phyloP scores from a whole-genome alignment of 2,888 invertebrate species.

The Alviniconcha strummeri region DNA sequence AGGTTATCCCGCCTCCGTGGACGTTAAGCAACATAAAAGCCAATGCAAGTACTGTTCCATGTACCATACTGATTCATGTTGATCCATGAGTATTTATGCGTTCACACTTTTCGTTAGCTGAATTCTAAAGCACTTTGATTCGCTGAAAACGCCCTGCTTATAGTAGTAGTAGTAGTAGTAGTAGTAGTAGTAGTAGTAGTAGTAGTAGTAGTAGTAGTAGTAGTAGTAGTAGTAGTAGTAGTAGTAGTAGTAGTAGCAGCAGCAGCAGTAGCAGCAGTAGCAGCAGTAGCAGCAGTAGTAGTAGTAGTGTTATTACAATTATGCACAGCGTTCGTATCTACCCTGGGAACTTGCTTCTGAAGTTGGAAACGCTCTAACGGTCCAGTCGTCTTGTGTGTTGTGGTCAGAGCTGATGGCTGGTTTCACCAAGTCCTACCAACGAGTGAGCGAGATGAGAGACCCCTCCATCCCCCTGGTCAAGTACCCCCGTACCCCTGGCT shows the following conservation, averaged over 20 bases:
- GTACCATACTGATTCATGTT: too few relatives aligned
- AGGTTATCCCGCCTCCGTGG: too few relatives aligned
- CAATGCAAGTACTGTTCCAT: too few relatives aligned
- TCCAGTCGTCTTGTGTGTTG: too few relatives aligned
- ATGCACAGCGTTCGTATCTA: background rate
- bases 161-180: constrained; percentile 34
- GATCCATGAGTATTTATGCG: too few relatives aligned
- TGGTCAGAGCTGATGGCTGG: constrained; percentile 41
- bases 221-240: background rate
- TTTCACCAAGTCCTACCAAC: constrained; percentile 38
- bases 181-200: constrained; percentile 39
- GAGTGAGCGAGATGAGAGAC: constrained; percentile 42
- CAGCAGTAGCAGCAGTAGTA: constrained; percentile 24
- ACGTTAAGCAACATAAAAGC: too few relatives aligned
- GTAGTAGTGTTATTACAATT: background rate
- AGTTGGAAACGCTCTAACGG: background rate
- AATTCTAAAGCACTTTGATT: background rate
- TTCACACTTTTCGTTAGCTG: background rate
- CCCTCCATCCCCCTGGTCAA: constrained; percentile 46
- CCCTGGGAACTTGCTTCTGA: background rate
- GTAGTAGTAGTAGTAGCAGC: constrained; percentile 35
- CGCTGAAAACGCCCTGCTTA: too few relatives aligned
- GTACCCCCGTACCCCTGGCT: constrained; percentile 51
- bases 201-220: background rate
- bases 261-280: constrained; percentile 36